Conservation (phyloP, 2,888 invertebrate genomes). For the Lepidonotus clava region DNA sequence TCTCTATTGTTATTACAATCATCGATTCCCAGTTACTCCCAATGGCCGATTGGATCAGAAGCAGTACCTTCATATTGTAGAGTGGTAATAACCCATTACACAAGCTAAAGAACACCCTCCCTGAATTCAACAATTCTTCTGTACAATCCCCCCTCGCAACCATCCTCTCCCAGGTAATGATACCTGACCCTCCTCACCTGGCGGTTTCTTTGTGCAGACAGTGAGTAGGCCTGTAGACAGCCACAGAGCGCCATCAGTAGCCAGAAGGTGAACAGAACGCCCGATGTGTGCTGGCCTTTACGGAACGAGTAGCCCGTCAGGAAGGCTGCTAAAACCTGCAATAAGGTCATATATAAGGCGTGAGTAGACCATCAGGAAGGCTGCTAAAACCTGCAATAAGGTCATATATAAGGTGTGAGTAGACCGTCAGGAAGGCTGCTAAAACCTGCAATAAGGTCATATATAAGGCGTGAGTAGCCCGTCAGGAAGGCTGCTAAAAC, state of each 20-base stretch:
- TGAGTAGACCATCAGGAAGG: neutral
- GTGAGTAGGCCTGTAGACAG: constrained; percentile 2
- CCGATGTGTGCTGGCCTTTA: constrained; percentile 41
- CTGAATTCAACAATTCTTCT: neutral
- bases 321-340: neutral
- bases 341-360: neutral
- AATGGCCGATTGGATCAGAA: no score
- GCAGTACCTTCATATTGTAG: no score
- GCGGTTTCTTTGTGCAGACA: neutral
- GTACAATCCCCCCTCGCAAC: neutral
- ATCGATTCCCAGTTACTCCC: no score
- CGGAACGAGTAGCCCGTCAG: constrained; percentile 1
- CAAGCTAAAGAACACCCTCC: neutral
- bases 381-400: neutral
- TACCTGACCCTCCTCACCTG: neutral
- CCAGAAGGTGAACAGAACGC: constrained; percentile 32
- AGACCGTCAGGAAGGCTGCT: neutral
- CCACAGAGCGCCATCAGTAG: neutral
- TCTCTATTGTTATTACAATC: no score
- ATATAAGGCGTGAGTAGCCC: neutral
- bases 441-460: neutral
- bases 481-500: no score
- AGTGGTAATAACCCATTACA: neutral
- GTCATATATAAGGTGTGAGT: neutral
- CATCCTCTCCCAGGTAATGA: neutral